These are phyloP conservation scores for Erythrocercus mccallii DNA, from an alignment of 2,113 vertebrate species.

Conservation along the genomic window DNA sequence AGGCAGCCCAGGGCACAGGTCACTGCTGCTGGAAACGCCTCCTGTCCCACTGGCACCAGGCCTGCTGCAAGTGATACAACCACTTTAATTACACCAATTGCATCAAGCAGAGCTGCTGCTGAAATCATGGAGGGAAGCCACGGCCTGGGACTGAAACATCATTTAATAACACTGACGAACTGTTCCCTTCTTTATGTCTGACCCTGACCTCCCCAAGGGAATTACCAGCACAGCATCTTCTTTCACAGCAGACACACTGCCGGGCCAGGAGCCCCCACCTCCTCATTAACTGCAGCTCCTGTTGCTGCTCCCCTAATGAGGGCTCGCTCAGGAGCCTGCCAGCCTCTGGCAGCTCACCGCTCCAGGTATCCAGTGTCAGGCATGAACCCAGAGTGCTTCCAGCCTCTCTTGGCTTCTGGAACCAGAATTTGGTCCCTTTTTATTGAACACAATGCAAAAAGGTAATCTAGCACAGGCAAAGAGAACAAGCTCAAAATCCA, in stretches of 20 bases:
- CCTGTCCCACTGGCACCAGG: background rate
- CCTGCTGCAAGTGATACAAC: background rate
- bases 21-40: background rate
- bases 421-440: background rate
- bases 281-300: slow-evolving; percentile 7
- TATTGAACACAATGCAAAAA: background rate
- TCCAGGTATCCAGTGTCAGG: background rate
- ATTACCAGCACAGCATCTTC: background rate
- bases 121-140: background rate
- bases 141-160: background rate
- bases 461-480: rapidly evolving
- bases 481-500: background rate
- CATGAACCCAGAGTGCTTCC: background rate
- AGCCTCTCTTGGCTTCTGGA: background rate
- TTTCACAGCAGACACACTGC: background rate
- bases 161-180: background rate
- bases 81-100: background rate
- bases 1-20: background rate
- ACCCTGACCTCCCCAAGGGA: slow-evolving; percentile 29
- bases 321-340: background rate
- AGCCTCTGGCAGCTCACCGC: background rate
- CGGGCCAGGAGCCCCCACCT: background rate
- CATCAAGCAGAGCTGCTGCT: background rate
- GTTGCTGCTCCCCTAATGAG: background rate
- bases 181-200: background rate